A percentile compares a stretch with the other conserved stretches of the same genome.
phyloP scores from a whole-genome alignment of 2,113 vertebrate genomes.

The Marmota flaviventris region DNA sequence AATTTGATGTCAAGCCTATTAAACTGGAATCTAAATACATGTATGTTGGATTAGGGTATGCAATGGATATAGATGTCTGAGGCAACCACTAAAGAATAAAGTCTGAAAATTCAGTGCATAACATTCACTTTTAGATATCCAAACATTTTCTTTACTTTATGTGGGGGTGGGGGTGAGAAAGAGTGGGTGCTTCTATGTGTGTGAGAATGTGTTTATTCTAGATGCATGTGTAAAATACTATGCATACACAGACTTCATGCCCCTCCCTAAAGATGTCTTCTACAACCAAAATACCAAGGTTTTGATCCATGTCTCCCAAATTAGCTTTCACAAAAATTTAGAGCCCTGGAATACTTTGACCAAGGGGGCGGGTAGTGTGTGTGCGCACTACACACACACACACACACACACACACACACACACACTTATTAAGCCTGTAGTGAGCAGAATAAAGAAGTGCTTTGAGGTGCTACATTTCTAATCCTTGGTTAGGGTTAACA shows the following conservation, averaged over 20 bases:
- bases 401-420: too few relatives aligned
- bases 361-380: too few relatives aligned
- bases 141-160: not conserved
- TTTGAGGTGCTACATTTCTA: conserved; percentile 1
- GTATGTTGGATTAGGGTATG: not conserved
- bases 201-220: not conserved
- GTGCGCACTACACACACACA: too few relatives aligned
- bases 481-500: not conserved
- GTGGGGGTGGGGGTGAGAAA: not conserved
- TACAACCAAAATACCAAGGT: not conserved
- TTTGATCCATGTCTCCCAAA: not conserved
- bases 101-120: not conserved
- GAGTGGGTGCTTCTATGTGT: not conserved
- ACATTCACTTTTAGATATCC: not conserved
- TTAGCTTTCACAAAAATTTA: conserved; percentile 10
- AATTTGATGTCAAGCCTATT: conserved; percentile 9
- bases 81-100: not conserved
- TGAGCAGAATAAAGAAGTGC: not conserved
- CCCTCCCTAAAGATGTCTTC: not conserved
- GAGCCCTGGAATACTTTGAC: not conserved
- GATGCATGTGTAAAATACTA: not conserved
- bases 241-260: not conserved
- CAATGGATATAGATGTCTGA: not conserved
- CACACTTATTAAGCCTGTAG: not conserved
- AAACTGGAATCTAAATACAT: conserved; percentile 39